Percentiles rank a stretch among this genome's conserved stretches.
phyloP scores from a whole-genome alignment of 1,140 invertebrate species.

The Trachelipus rathkii region DNA sequence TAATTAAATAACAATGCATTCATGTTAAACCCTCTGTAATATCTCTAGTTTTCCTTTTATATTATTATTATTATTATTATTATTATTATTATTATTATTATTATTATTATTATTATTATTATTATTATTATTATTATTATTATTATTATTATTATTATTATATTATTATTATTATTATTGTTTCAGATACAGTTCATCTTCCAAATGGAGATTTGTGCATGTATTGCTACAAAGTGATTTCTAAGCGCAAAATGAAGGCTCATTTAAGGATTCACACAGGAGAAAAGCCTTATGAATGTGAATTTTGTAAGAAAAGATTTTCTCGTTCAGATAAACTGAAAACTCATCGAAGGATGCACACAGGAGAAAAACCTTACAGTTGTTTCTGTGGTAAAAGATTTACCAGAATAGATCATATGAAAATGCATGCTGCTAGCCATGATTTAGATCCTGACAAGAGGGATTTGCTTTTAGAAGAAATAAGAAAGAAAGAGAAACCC shows the following conservation, averaged over 20 bases:
- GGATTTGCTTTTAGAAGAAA: neutral
- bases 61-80: too few species aligned
- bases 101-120: too few species aligned
- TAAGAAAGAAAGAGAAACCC: neutral
- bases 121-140: too few species aligned
- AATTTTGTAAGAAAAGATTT: slow-evolving; percentile 81
- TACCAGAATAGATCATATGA: neutral
- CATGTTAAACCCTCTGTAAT: too few species aligned
- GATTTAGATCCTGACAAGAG: neutral
- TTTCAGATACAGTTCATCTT: neutral
- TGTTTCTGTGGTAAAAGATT: neutral
- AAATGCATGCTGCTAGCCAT: neutral
- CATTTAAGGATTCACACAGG: slow-evolving; percentile 88
- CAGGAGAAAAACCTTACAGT: slow-evolving; percentile 92
- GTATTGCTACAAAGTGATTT: neutral
- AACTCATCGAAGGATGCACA: slow-evolving; percentile 87
- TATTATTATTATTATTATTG: too few species aligned
- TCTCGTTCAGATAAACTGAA: slow-evolving; percentile 92
- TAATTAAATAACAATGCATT: too few species aligned
- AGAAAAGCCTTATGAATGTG: slow-evolving; percentile 81
- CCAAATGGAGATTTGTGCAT: neutral
- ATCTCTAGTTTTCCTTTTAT: too few species aligned
- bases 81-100: too few species aligned
- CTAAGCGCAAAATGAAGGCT: slow-evolving; percentile 64
- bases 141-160: too few species aligned